These are phyloP conservation scores for Ophion ellenae DNA, from an alignment of 2,888 invertebrate species.

Conservation along the genomic window DNA sequence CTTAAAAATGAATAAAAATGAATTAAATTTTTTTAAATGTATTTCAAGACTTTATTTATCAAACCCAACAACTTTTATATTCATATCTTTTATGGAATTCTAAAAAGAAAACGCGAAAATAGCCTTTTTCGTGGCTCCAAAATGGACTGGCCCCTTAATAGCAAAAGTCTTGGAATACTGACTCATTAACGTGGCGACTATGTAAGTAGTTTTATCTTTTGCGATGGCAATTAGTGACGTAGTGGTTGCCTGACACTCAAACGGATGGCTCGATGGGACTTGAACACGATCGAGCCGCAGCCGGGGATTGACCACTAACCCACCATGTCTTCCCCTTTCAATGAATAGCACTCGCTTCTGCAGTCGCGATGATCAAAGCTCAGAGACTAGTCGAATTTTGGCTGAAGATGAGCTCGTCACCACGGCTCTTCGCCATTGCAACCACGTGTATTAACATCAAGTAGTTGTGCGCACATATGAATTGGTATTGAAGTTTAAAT, in stretches of 20 bases:
- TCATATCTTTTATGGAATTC: too few relatives aligned
- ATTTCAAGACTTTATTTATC: too few relatives aligned
- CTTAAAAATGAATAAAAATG: too few relatives aligned
- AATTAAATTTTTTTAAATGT: too few relatives aligned
- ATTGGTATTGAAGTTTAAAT: too few relatives aligned
- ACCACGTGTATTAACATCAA: slow-evolving; percentile 39
- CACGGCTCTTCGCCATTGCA: slow-evolving; percentile 15
- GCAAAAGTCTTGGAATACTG: neutral
- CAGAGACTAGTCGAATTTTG: slow-evolving; percentile 22
- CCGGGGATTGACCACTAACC: slow-evolving; percentile 55
- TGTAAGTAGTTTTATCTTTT: slow-evolving; percentile 19
- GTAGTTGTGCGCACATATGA: neutral
- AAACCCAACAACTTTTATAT: too few relatives aligned
- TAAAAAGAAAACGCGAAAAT: too few relatives aligned
- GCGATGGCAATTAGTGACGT: slow-evolving; percentile 27
- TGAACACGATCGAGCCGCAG: slow-evolving; percentile 32
- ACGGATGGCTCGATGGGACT: slow-evolving; percentile 7
- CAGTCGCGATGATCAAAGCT: slow-evolving; percentile 10
- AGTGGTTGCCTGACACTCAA: slow-evolving; percentile 21
- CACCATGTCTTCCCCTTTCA: slow-evolving; percentile 52
- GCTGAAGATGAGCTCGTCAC: slow-evolving; percentile 43
- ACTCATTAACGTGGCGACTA: neutral
- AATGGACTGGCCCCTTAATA: neutral
- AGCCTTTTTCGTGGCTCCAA: too few relatives aligned
- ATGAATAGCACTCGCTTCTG: slow-evolving; percentile 12